Evolutionary conservation across 2,888 invertebrate species (phyloP).

Genomic region (Rambutsinella grinnellia): DNA sequence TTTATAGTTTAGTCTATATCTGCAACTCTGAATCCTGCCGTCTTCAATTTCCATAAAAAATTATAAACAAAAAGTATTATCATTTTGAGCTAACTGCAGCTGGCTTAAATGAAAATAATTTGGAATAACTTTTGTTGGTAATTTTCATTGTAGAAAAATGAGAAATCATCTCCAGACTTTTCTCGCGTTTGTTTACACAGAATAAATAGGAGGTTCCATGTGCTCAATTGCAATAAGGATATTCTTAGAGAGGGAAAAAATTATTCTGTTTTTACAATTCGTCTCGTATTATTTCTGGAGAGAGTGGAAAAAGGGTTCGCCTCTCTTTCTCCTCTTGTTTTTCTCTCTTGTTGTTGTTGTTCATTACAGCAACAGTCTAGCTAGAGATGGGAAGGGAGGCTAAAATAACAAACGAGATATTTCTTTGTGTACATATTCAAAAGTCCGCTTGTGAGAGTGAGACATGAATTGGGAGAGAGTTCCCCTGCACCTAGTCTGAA

Average conservation of each 20-base stretch:
- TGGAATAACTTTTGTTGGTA: too few relatives aligned
- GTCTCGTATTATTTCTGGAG: slow-evolving; percentile 21
- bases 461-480: background rate
- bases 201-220: background rate
- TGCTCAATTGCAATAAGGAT: background rate
- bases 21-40: too few relatives aligned
- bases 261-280: slow-evolving; percentile 40
- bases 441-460: background rate
- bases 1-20: too few relatives aligned
- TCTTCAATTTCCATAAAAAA: too few relatives aligned
- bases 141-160: too few relatives aligned
- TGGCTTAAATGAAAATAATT: too few relatives aligned
- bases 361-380: slow-evolving; percentile 7
- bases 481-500: background rate
- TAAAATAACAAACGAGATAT: slow-evolving; percentile 48
- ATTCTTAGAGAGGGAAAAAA: background rate
- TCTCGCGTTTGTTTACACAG: too few relatives aligned
- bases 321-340: background rate
- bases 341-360: slow-evolving; percentile 28
- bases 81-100: too few relatives aligned
- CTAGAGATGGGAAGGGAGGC: slow-evolving; percentile 42
- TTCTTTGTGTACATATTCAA: background rate
- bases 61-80: too few relatives aligned
- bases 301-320: slow-evolving; percentile 11
- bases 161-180: too few relatives aligned